Evolutionary conservation across 1,140 invertebrate species (phyloP).

Genomic region (Macrocentrus cingulum): DNA sequence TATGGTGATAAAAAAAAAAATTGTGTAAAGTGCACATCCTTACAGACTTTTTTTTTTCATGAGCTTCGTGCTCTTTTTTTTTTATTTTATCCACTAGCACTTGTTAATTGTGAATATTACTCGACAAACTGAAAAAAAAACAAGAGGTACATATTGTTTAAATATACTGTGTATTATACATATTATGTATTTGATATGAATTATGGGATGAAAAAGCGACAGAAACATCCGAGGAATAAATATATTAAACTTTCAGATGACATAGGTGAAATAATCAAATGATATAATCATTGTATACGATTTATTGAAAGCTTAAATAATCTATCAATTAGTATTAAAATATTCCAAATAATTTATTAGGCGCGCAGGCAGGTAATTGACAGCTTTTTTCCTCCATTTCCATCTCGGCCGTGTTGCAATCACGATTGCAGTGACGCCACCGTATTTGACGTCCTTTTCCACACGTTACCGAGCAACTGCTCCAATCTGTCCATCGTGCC

Average conservation of each 20-base stretch:
- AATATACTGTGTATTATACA: conserved; percentile 39
- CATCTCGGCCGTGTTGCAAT: conserved; percentile 46
- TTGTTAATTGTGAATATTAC: conserved; percentile 29
- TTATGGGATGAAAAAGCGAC: conserved; percentile 5
- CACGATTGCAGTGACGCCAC: conserved; percentile 59
- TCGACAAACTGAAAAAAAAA: conserved; percentile 13
- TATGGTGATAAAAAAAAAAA: conserved; percentile 9
- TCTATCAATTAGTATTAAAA: too few species aligned
- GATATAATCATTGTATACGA: too few species aligned
- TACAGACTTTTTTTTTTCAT: too few species aligned
- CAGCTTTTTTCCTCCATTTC: conserved; percentile 59
- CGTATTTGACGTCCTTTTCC: conserved; percentile 63
- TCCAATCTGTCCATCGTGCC: conserved; percentile 64
- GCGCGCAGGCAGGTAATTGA: conserved; percentile 53
- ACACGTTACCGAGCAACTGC: conserved; percentile 63
- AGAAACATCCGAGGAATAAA: conserved; percentile 36
- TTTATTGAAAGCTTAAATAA: too few species aligned
- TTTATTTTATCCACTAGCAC: too few species aligned
- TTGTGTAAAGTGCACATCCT: not conserved
- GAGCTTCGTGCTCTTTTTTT: too few species aligned
- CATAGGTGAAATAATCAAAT: too few species aligned
- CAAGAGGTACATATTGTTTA: conserved; percentile 34
- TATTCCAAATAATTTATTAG: conserved; percentile 43
- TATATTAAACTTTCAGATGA: too few species aligned
- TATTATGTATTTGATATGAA: conserved; percentile 44